Base-by-base conservation (phyloP, 2,113 vertebrate genomes). In the Gopherus flavomarginatus region DNA sequence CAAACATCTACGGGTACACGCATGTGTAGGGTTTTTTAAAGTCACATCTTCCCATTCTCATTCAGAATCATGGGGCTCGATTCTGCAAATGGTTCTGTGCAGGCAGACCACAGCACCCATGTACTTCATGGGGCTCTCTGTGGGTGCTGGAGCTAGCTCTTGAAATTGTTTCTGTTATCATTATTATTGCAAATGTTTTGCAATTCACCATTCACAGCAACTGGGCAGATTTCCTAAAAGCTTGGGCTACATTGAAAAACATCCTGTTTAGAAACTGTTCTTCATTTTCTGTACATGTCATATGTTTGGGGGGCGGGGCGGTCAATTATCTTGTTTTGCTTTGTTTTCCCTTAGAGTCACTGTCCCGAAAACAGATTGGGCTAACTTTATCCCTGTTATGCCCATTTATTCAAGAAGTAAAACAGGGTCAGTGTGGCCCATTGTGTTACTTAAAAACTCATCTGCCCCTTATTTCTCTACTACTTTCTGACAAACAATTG, bases 401-500 rank as follows among this genome's bases (percentile, higher is more conserved):
- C 86, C 75, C 77, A 50, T 87, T 80, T 59, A 87, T n/a, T 50
- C 86, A 87, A 5, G 44, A 31, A 24, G 54, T 49, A 87, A 38
- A 54, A 27, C 44, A 13, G 31, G 53, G 42, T 87, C 38, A 57
- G 44, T 47, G 29, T 78, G 75, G 5, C n/a, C 44, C 65, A 2
- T 26, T 31, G 29, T 53, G 42, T 24, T 49, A 21, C 75, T 29
- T 29, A 80, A 3, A 80, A 29, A 59, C 24, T 14, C 31, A 35
- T 26, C 59, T 13, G 65, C 31, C 3, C 10, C 27, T 53, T 44
- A 13, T 2, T 21, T 57, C 42, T 7, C 1, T 31, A 31, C 19
- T 44, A 1, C 5, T 24, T 11, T 17, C 8, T 38, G 19, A 49
- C 27, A 56, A 19, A 0, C n/a, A 50, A 3, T 22, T 0, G 16